These are phyloP conservation scores for Origma solitaria DNA, from an alignment of 2,113 vertebrate genomes.

Conservation along the genomic window DNA sequence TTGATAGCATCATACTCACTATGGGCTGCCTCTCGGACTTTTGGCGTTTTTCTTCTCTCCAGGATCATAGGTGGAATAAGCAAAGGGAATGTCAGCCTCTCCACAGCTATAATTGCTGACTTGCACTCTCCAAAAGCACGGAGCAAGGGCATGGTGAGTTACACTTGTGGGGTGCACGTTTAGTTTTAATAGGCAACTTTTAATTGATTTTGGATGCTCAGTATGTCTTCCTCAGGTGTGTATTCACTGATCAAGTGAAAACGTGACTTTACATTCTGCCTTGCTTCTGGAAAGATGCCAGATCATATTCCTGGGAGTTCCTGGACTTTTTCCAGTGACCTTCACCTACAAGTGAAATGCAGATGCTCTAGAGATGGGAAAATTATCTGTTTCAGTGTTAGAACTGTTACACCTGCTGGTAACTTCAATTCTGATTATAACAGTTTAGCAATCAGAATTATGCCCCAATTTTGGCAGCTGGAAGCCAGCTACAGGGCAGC, in stretches of 20 bases:
- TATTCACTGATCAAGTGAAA: not conserved
- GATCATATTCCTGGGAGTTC: not conserved
- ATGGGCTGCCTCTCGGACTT: conserved; percentile 89
- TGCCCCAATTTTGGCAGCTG: not conserved
- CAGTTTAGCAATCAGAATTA: not conserved
- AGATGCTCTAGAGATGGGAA: not conserved
- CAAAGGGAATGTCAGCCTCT: conserved; percentile 95
- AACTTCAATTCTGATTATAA: not conserved
- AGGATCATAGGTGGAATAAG: conserved; percentile 88
- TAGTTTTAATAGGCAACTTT: not conserved
- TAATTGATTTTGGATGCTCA: not conserved
- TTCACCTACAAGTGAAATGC: not conserved
- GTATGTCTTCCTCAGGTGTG: not conserved
- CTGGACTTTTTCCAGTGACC: not conserved
- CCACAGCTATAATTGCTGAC: conserved; percentile 89
- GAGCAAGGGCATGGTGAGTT: conserved; percentile 90
- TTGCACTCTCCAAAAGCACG: conserved; percentile 81
- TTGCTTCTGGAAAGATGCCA: not conserved
- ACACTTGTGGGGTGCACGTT: not conserved
- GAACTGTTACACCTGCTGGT: not conserved
- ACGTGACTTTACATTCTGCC: not conserved
- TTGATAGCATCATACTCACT: conserved; percentile 84
- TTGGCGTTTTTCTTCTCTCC: conserved; percentile 88
- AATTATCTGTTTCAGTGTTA: not conserved
- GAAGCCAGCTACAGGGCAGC: not conserved